Percentiles rank a stretch among this genome's conserved stretches.
phyloP scores from a whole-genome alignment of 2,797 vertebrate species.

The Onychomys torridus region DNA sequence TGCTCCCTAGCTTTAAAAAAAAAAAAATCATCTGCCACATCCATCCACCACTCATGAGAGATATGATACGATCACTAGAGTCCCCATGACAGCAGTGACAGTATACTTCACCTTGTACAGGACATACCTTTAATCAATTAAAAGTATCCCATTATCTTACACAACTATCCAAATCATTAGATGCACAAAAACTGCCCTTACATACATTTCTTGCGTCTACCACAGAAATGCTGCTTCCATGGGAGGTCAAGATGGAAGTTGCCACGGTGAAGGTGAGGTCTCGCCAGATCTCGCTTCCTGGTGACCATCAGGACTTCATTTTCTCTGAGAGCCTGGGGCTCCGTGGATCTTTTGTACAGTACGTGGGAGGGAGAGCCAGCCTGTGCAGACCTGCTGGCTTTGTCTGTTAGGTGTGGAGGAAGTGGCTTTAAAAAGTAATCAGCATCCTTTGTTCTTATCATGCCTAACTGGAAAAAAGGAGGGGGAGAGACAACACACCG shows the following conservation, averaged over 20 bases:
- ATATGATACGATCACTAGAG: neutral
- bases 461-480: conserved; percentile 92
- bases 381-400: conserved; percentile 84
- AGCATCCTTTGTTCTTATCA: conserved; percentile 92
- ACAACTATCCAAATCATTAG: neutral
- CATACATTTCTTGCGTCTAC: conserved; percentile 97
- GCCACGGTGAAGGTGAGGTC: conserved; percentile 18
- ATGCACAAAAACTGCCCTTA: conserved; percentile 88
- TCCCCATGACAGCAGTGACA: neutral
- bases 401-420: conserved; percentile 85
- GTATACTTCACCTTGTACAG: rapidly evolving
- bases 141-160: neutral
- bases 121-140: neutral
- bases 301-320: conserved; percentile 57
- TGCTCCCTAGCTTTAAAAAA: neutral
- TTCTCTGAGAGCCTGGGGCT: conserved; percentile 20
- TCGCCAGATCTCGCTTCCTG: conserved; percentile 44
- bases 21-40: neutral
- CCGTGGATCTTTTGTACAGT: conserved; percentile 90
- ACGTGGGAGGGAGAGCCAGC: conserved; percentile 90
- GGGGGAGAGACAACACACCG: neutral
- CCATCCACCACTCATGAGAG: neutral
- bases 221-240: conserved; percentile 93
- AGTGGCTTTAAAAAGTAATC: conserved; percentile 94
- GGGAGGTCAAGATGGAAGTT: conserved; percentile 81